Conservation (phyloP, 2,113 vertebrate genomes). For the Coptodon rendalli region DNA sequence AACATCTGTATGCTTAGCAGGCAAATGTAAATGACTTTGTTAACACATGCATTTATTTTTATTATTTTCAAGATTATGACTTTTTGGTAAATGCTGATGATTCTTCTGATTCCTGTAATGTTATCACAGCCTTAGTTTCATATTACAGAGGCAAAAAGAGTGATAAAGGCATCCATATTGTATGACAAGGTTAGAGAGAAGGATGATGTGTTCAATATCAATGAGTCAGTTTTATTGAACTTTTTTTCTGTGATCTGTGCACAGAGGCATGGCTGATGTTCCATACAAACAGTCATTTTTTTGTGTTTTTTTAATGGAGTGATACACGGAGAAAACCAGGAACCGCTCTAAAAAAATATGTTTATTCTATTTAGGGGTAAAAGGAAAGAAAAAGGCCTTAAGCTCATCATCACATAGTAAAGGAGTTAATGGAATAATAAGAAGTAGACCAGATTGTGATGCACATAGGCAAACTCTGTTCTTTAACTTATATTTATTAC, state of each 20-base stretch:
- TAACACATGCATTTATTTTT: neutral
- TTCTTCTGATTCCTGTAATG: constrained; percentile 28
- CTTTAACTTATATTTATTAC: neutral
- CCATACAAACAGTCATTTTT: neutral
- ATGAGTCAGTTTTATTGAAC: constrained; percentile 55
- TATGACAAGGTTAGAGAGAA: constrained; percentile 50
- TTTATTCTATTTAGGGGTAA: neutral
- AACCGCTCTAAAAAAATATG: neutral
- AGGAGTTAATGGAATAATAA: neutral
- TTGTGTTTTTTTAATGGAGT: neutral
- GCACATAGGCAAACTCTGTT: neutral
- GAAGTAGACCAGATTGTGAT: neutral
- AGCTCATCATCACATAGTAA: neutral
- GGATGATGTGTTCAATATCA: constrained; percentile 47
- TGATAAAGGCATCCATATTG: constrained; percentile 43
- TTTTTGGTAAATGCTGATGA: constrained; percentile 6
- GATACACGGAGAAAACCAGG: neutral
- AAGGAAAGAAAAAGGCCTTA: neutral
- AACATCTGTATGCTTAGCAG: neutral
- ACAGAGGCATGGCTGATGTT: neutral
- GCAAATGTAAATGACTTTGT: neutral
- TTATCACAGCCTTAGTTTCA: constrained; percentile 14
- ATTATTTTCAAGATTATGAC: neutral
- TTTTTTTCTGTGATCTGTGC: neutral
- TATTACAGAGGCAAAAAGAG: constrained; percentile 32